Evolutionary conservation across 2,113 vertebrate genomes (phyloP).

Genomic region (Bos javanicus): DNA sequence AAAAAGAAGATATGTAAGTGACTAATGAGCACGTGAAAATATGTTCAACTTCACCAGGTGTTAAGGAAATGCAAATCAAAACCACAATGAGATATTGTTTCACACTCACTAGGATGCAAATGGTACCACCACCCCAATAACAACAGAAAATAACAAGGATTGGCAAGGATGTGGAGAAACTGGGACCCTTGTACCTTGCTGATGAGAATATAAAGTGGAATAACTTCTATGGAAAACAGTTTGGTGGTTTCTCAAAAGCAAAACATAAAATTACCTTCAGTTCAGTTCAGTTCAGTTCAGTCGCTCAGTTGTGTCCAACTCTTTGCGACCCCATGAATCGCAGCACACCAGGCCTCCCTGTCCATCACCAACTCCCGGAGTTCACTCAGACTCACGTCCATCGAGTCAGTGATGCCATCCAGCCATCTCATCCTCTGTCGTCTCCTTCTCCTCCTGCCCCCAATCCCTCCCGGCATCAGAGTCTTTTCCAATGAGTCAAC

Average conservation of each 20-base stretch:
- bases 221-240: background rate
- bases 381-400: too few relatives aligned
- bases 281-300: too few relatives aligned
- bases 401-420: too few relatives aligned
- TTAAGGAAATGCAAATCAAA: background rate
- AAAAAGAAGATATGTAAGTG: background rate
- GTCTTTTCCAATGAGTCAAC: too few relatives aligned
- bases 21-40: background rate
- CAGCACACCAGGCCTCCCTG: too few relatives aligned
- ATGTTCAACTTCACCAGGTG: background rate
- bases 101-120: background rate
- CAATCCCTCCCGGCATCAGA: too few relatives aligned
- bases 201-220: background rate
- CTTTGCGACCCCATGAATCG: too few relatives aligned
- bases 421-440: too few relatives aligned
- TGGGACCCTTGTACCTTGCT: background rate
- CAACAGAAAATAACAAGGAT: background rate
- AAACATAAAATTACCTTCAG: background rate
- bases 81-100: background rate
- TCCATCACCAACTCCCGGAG: too few relatives aligned
- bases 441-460: too few relatives aligned
- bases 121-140: background rate
- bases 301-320: accelerated
- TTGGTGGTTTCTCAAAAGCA: background rate
- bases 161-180: background rate